Base-by-base conservation (phyloP, 1,140 invertebrate genomes). In the Sminthurinus signatus region DNA sequence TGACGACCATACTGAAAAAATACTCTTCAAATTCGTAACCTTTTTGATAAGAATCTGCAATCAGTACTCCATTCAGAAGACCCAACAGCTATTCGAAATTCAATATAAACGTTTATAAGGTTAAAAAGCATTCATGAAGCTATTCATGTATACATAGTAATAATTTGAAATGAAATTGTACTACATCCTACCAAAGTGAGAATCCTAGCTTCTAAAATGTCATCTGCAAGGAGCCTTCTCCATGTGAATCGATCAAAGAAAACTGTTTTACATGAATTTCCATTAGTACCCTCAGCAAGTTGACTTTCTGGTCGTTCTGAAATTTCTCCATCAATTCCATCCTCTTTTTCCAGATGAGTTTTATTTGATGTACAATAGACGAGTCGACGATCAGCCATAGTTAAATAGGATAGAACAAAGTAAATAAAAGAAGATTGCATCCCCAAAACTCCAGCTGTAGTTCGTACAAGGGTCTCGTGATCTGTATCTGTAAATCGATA, bases 401-500 rank as follows among this genome's bases (percentile, higher is more conserved):
- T 52, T 8, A 52, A 29, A 23, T 52, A 52, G 27, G 25, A 5
- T 2, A 52, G 17, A n/a, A 19, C 17, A 5, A 48, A 25, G 44
- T 48, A 48, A 19, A 48, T 48, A 5, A n/a, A 8, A 10, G 44
- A 8, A 48, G 4, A 10, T 25, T 48, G 8, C 17, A 48, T 5
- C 17, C 44, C 44, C 4, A 5, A 36, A 10, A 56, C 54, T 23
- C 10, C 54, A 42, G 54, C 54, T 5, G 25, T 42, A 39, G 54
- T 39, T 39, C 54, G 12, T 10, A 42, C 21, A 12, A 56, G 3
- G 14, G 39, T 31, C 3, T 27, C 3, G n/a, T n/a, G n/a, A 19
- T 56, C 39, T 23, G 54, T 39, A 39, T 56, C 54, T 27, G 36
- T 29, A 56, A 56, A 56, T 19, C 54, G 29, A 31, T 56, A 56